Percentiles rank a stretch among this genome's conserved stretches.
Evolutionary conservation across 2,113 vertebrate genomes (phyloP).

Genomic region (Neotoma lepida): DNA sequence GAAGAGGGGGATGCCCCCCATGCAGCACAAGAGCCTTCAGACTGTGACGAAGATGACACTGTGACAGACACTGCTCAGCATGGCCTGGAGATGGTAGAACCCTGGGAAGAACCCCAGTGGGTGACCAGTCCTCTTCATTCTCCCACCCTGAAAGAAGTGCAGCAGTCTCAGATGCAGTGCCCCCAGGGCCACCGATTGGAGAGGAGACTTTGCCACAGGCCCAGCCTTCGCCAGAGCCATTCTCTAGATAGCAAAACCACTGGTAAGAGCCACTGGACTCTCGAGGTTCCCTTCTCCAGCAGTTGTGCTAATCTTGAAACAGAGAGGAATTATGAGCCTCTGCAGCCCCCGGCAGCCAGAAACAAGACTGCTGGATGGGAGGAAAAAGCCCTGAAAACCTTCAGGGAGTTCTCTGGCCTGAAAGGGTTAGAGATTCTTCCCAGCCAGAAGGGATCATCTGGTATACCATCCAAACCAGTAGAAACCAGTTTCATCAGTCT

Average conservation of each 20-base stretch:
- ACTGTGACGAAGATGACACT: constrained; percentile 89
- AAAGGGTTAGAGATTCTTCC: constrained; percentile 52
- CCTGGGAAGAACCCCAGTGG: constrained; percentile 98
- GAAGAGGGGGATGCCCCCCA: constrained; percentile 76
- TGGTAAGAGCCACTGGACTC: constrained; percentile 82
- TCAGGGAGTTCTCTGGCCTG: constrained; percentile 69
- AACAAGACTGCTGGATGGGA: constrained; percentile 60
- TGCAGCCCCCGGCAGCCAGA: not conserved
- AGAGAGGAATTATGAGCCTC: constrained; percentile 69
- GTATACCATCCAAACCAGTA: constrained; percentile 49
- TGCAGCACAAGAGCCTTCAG: constrained; percentile 83
- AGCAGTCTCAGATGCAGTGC: constrained; percentile 76
- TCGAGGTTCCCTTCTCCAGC: constrained; percentile 78
- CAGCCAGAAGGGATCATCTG: constrained; percentile 56
- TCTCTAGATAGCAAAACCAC: constrained; percentile 87
- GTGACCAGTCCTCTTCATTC: constrained; percentile 98
- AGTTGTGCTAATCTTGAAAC: constrained; percentile 69
- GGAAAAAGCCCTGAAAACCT: constrained; percentile 64
- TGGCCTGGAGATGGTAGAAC: constrained; percentile 93
- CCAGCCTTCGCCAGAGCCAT: constrained; percentile 87
- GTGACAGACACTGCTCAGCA: constrained; percentile 85
- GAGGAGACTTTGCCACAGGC: constrained; percentile 80
- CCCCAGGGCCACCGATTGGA: constrained; percentile 74
- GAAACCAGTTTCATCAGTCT: constrained; percentile 24
- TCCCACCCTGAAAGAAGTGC: constrained; percentile 90